Conservation (phyloP, 2,888 invertebrate species). For the Callyntrura sp. region DNA sequence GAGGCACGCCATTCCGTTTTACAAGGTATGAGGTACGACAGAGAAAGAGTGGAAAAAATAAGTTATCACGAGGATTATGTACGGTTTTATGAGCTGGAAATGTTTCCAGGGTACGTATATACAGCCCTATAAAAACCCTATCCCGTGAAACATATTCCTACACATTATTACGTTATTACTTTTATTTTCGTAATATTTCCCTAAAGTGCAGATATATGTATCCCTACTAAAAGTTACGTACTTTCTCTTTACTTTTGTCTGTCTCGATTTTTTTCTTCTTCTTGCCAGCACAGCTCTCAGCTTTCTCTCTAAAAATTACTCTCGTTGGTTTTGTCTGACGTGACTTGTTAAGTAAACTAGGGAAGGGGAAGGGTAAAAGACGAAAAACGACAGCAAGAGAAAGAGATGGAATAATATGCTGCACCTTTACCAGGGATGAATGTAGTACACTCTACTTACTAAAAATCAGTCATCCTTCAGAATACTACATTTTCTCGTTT, state of each 20-base stretch:
- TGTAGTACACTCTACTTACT: conserved; percentile 17
- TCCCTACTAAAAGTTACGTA: conserved; percentile 23
- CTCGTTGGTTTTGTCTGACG: conserved; percentile 67
- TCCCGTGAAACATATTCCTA: no score
- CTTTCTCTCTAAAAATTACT: conserved; percentile 59
- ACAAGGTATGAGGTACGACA: not conserved
- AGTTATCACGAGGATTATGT: conserved; percentile 3
- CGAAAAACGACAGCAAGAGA: not conserved
- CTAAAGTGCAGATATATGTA: no score
- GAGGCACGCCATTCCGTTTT: no score
- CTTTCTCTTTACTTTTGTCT: conserved; percentile 48
- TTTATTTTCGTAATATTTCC: not conserved
- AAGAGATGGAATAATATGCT: not conserved
- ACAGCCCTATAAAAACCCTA: no score
- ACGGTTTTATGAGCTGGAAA: conserved; percentile 60
- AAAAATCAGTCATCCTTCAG: conserved; percentile 55
- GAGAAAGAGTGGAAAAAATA: not conserved
- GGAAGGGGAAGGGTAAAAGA: not conserved
- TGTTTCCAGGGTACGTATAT: not conserved
- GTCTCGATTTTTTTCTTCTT: conserved; percentile 12
- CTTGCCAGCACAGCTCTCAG: conserved; percentile 27
- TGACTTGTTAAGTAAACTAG: conserved; percentile 69
- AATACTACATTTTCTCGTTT: conserved; percentile 18
- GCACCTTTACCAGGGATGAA: not conserved
- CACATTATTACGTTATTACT: not conserved